These are phyloP conservation scores for Drosophila miranda DNA, from an alignment of 1,140 invertebrate genomes.

Conservation along the genomic window DNA sequence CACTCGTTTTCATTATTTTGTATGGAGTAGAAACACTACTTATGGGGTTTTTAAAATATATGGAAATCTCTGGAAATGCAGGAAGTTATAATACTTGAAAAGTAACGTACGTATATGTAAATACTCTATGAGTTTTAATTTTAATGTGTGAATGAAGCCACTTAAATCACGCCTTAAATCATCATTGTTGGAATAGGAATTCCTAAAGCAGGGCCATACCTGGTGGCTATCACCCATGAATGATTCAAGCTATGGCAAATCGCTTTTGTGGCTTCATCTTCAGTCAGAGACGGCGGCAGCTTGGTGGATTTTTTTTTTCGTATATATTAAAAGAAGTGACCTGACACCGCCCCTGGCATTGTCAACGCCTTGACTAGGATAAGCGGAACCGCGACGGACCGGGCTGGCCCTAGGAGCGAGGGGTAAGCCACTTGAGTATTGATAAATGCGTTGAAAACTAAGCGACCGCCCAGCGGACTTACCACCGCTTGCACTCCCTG, in stretches of 20 bases:
- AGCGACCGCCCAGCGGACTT: conserved; percentile 77
- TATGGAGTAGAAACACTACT: too few relatives aligned
- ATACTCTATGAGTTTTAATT: too few relatives aligned
- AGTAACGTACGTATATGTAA: too few relatives aligned
- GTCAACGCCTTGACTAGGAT: conserved; percentile 57
- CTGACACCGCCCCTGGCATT: conserved; percentile 56
- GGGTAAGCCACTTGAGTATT: conserved; percentile 69
- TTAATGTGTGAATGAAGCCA: too few relatives aligned
- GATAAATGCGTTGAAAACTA: conserved; percentile 80
- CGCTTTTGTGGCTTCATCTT: conserved; percentile 48
- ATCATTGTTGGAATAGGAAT: background rate
- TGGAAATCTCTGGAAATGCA: too few relatives aligned
- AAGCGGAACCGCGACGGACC: background rate
- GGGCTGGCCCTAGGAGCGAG: conserved; percentile 10
- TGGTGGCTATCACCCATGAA: background rate
- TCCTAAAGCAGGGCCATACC: background rate
- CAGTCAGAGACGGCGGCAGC: conserved; percentile 44
- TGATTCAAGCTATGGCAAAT: conserved; percentile 48
- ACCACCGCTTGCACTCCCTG: conserved; percentile 22
- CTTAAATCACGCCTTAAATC: too few relatives aligned
- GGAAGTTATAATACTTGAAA: too few relatives aligned
- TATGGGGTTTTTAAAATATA: too few relatives aligned
- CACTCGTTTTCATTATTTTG: too few relatives aligned
- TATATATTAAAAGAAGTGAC: conserved; percentile 34
- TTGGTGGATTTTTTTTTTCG: conserved; percentile 18